Conservation (phyloP, 1,140 invertebrate species). For the Calycopis cecrops region DNA sequence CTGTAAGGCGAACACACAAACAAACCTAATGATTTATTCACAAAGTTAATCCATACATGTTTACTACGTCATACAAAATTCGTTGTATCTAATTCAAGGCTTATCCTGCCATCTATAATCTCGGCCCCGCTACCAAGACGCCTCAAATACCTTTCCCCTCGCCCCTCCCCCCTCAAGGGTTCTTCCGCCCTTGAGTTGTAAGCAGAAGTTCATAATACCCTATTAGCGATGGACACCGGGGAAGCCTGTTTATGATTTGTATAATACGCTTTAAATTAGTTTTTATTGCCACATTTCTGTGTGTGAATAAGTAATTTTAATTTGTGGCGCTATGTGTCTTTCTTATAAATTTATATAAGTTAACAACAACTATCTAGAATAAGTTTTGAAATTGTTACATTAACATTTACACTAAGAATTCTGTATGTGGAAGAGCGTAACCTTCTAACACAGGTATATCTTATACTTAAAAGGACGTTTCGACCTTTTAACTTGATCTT, state of each 20-base stretch:
- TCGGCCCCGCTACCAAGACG: conserved; percentile 50
- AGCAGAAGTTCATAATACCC: conserved; percentile 66
- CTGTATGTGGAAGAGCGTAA: no score
- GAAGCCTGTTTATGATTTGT: conserved; percentile 7
- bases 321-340: no score
- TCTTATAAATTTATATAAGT: no score
- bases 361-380: no score
- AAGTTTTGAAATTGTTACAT: no score
- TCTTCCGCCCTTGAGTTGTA: conserved; percentile 46
- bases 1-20: neutral
- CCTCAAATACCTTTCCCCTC: conserved; percentile 44
- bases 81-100: conserved; percentile 68
- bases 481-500: no score
- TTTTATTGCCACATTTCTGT: no score
- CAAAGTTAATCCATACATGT: conserved; percentile 48
- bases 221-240: conserved; percentile 52
- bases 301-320: no score
- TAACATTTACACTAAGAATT: no score
- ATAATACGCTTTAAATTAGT: no score
- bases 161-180: conserved; percentile 31
- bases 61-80: conserved; percentile 70
- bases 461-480: no score
- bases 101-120: conserved; percentile 72
- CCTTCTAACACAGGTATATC: no score
- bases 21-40: conserved; percentile 60